phyloP scores from a whole-genome alignment of 2,797 vertebrate species.

The Knipowitschia caucasica region DNA sequence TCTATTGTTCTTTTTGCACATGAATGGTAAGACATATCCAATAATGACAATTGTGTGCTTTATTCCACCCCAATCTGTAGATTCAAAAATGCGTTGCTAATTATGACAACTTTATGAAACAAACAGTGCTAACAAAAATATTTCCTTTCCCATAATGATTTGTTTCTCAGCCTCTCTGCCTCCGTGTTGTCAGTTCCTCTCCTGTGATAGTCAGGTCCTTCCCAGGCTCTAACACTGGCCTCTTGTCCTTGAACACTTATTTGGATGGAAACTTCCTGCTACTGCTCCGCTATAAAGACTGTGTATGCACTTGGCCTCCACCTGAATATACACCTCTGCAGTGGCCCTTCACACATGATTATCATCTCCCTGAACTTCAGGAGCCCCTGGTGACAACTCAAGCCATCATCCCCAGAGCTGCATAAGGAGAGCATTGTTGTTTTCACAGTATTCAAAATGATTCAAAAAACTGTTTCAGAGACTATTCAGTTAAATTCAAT shows the following conservation, averaged over 20 bases:
- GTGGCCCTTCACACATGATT: slow-evolving; percentile 18
- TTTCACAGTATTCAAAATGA: too few relatives aligned
- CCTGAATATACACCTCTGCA: slow-evolving; percentile 39
- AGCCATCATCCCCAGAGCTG: slow-evolving; percentile 14
- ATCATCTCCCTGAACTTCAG: slow-evolving; percentile 10
- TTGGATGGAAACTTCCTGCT: slow-evolving; percentile 40
- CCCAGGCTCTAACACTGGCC: slow-evolving; percentile 36
- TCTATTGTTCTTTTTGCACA: too few relatives aligned
- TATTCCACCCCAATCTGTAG: too few relatives aligned
- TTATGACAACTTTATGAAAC: too few relatives aligned
- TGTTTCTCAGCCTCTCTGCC: slow-evolving; percentile 9
- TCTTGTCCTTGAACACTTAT: slow-evolving; percentile 47
- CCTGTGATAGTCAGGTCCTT: slow-evolving; percentile 46
- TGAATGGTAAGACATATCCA: too few relatives aligned
- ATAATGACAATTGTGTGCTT: too few relatives aligned
- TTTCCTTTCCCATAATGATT: background rate
- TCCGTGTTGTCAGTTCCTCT: slow-evolving; percentile 27
- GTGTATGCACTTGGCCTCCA: slow-evolving; percentile 27
- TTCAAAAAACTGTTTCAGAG: too few relatives aligned
- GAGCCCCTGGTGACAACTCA: slow-evolving; percentile 30
- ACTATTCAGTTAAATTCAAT: too few relatives aligned
- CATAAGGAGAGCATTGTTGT: slow-evolving; percentile 29
- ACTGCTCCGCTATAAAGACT: background rate
- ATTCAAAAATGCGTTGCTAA: background rate
- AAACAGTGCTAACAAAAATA: background rate